phyloP scores from a whole-genome alignment of 1,140 invertebrate species.

The Teleogryllus occipitalis region DNA sequence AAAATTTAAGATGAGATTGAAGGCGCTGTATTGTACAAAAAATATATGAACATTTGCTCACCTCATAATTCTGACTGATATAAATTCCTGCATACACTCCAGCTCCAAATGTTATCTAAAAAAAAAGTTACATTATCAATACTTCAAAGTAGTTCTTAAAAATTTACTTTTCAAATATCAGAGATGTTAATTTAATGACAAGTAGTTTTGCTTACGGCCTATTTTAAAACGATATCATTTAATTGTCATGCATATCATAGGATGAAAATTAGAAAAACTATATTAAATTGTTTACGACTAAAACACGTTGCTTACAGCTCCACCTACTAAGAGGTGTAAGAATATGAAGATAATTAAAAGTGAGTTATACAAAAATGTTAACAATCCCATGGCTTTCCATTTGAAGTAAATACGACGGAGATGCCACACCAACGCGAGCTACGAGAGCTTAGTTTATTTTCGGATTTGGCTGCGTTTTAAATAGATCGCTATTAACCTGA shows the following conservation, averaged over 20 bases:
- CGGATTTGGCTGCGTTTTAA: background rate
- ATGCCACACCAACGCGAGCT: background rate
- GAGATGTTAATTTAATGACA: too few species aligned
- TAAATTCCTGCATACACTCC: conserved; percentile 75
- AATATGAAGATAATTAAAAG: conserved; percentile 33
- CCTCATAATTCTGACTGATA: conserved; percentile 41
- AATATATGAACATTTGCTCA: conserved; percentile 9
- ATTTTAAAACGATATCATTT: too few species aligned
- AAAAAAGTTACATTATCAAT: conserved; percentile 27
- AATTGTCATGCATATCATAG: too few species aligned
- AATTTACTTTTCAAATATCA: too few species aligned
- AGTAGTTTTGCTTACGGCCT: too few species aligned
- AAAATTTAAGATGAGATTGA: too few species aligned
- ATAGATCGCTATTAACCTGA: background rate
- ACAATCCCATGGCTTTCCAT: conserved; percentile 25
- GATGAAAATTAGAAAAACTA: too few species aligned
- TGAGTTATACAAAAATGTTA: conserved; percentile 32
- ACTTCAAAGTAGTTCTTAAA: too few species aligned
- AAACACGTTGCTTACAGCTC: conserved; percentile 30
- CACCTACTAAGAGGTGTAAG: conserved; percentile 35
- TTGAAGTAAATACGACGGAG: background rate
- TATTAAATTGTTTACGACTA: background rate
- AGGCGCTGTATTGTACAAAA: too few species aligned
- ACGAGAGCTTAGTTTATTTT: conserved; percentile 5
- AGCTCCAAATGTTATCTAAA: conserved; percentile 62